Base-by-base conservation (phyloP, 2,888 invertebrate genomes). In the Andrena fulva region DNA sequence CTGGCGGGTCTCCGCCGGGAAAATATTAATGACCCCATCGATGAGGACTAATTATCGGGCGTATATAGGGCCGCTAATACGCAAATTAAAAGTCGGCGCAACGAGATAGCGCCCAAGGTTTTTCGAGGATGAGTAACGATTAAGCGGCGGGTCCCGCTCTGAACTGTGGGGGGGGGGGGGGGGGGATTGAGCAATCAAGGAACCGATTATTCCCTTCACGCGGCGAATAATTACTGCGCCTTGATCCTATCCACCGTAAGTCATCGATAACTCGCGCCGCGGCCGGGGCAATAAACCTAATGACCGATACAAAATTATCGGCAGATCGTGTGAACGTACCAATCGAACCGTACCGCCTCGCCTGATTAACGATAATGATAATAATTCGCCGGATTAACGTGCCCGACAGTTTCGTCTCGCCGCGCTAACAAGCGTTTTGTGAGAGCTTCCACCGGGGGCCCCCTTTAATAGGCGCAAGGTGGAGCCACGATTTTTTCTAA, bases 141-240 rank as follows among this genome's bases (percentile, higher is more conserved):
- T 90, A 88, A 86, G 84, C 79, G 29, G 31, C 81, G 66, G 48
- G 52, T 67, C 79, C 71, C 76, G 77, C 71, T 82, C 78, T 10
- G 3, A 42, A 16, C 20, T 0, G 20, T 12, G 7, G 33, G 20
- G 42, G 7, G 33, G 33, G 1, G 50, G 27, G 8, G 16, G 16
- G 52, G 77, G 68, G 80, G 86, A 91, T 91, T 91, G 90, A 91
- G 91, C 90, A 91, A 91, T 91, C 91, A 89, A 86, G 86, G 84
- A 86, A 85, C 83, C 86, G 90, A 91, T 89, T 89, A 88, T 89
- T 85, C 83, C 80, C 84, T 62, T 82, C 85, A 31, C 78, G 72
- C 85, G 80, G 71, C 88, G 78, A 89, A 87, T 89, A 89, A 89
- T 89, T 89, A 86, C 89, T 63, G 82, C 84, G 84, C 84, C 82